Evolutionary conservation across 2,113 vertebrate genomes (phyloP), one percentile per base, ranked within the genome.

Genomic region (Ceratotherium simum): DNA sequence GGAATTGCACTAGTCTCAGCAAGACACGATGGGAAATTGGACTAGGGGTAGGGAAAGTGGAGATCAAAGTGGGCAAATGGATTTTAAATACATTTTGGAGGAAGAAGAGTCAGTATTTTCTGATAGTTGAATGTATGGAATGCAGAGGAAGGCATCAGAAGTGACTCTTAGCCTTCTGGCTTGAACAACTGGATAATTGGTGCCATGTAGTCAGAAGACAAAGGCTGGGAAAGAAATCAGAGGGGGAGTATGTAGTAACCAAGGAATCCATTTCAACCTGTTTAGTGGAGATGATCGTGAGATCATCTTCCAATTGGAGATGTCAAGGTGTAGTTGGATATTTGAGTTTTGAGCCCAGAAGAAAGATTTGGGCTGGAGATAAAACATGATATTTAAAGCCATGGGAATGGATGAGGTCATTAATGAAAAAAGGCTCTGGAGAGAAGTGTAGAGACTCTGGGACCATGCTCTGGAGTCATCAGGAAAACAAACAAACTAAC

Each of bases 321-420:
- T 81, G 6, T 86, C 84, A 62, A 81, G 56, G 21, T 96, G 4
- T 76, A 29, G 31, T 64, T 54, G 58, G 20, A n/a, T 87, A 67
- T 73, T 86, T 92, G 62, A 92, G 33, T n/a, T 21, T 95, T 33
- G 18, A 90, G 21, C 27, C 78, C 18, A 65, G 42, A 78, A 64
- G 6, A 76, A 86, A 56, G 25, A 7, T 60, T 90, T 91, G 60
- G 20, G 0, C 17, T 81, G 65, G 23, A 70, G 27, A 75, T 67
- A 86, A 85, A 92, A 58, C 12, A 17, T 27, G 33, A n/a, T 90
- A 72, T 90, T 90, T 72, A 67, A 90, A 94, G 73, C 21, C 25
- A 42, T 25, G 62, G 25, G 25, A 92, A 90, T 56, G 11, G 17
- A 96, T 54, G 21, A 36, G 8, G 17, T 60, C 51, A 58, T 33